phyloP scores from a whole-genome alignment of 2,113 vertebrate species.

The Eupsittula cactorum region DNA sequence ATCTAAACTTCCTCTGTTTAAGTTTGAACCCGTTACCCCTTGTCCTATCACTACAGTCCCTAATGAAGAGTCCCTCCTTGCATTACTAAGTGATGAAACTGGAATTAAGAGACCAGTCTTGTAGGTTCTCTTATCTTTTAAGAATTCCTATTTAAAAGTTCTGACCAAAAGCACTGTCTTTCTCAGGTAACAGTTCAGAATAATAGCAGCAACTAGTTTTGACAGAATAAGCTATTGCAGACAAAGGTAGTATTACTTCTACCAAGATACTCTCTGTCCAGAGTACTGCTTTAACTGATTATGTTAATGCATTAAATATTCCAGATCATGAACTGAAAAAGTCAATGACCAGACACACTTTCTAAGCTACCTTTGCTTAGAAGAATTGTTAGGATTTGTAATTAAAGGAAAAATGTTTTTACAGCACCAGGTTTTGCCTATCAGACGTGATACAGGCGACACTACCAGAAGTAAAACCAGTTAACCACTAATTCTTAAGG shows the following conservation, averaged over 20 bases:
- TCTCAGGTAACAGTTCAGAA: background rate
- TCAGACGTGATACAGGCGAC: rapidly evolving
- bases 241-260: background rate
- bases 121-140: background rate
- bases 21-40: too few relatives aligned
- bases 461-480: background rate
- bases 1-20: too few relatives aligned
- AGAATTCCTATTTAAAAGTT: background rate
- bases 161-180: background rate
- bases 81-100: background rate
- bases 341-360: background rate
- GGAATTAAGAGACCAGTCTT: background rate
- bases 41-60: too few relatives aligned
- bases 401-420: background rate
- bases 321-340: background rate
- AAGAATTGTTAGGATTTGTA: background rate
- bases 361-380: background rate
- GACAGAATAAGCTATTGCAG: background rate
- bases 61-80: background rate
- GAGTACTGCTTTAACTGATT: background rate
- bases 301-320: background rate
- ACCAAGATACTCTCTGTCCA: background rate
- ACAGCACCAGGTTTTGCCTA: background rate
- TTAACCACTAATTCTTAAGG: background rate
- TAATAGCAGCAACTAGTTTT: background rate